phyloP scores from a whole-genome alignment of 2,797 vertebrate species.

The Zenarchopterus dispar region DNA sequence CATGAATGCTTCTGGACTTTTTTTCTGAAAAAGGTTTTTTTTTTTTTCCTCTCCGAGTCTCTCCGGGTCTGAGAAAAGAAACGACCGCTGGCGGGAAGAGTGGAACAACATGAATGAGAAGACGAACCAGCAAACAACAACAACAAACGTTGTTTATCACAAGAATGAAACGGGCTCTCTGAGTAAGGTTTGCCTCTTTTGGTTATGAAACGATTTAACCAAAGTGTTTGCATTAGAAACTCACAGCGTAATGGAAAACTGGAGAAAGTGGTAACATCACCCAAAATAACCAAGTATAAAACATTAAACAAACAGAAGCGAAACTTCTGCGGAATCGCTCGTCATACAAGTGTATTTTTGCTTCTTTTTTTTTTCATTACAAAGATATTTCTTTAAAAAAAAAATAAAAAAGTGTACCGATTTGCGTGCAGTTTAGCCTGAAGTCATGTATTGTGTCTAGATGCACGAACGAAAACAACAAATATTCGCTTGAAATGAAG shows the following conservation, averaged over 20 bases:
- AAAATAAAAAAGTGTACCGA: neutral
- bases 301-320: conserved; percentile 10
- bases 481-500: conserved; percentile 3
- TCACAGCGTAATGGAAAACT: neutral
- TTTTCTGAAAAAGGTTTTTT: conserved; percentile 30
- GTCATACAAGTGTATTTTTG: neutral
- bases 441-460: neutral
- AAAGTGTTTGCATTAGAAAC: neutral
- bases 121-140: neutral
- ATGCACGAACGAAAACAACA: neutral
- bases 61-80: conserved; percentile 27
- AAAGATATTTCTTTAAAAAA: neutral
- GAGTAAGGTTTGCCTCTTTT: neutral
- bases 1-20: conserved; percentile 73
- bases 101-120: conserved; percentile 24
- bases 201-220: neutral
- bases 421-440: too few species aligned
- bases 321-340: conserved; percentile 21
- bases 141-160: neutral
- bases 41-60: conserved; percentile 33
- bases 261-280: neutral
- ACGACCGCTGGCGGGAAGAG: conserved; percentile 20
- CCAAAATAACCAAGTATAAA: neutral
- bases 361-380: neutral
- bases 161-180: neutral